These are phyloP conservation scores for Dicaeum eximium DNA, from an alignment of 2,113 vertebrate species.

Conservation along the genomic window DNA sequence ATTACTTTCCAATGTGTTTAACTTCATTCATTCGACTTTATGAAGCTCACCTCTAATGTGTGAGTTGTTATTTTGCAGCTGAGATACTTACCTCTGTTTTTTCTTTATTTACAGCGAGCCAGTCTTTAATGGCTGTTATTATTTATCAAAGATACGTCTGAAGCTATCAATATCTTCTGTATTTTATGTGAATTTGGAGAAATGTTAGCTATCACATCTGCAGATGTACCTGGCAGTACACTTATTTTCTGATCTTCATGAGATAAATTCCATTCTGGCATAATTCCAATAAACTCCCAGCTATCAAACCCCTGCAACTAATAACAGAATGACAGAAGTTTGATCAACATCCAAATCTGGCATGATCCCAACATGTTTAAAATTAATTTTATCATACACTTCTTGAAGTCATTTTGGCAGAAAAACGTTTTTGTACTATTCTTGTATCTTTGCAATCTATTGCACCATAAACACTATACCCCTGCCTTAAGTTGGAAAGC, in stretches of 20 bases:
- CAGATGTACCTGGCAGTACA: background rate
- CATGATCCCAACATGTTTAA: background rate
- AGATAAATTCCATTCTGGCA: background rate
- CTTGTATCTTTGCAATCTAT: background rate
- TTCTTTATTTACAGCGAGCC: background rate
- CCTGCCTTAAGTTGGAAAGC: background rate
- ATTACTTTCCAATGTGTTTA: background rate
- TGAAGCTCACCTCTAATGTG: background rate
- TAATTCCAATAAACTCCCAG: background rate
- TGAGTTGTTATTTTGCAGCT: background rate
- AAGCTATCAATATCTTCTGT: background rate
- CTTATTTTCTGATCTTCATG: background rate
- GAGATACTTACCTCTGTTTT: background rate
- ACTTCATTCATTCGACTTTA: background rate
- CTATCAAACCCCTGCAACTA: background rate
- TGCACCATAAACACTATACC: background rate
- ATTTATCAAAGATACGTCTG: background rate
- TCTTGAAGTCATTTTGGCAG: background rate
- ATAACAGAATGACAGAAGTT: background rate
- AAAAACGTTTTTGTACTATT: background rate
- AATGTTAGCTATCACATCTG: background rate
- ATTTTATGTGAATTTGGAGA: background rate
- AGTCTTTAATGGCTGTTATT: background rate
- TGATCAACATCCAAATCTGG: background rate
- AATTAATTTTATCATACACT: background rate